These are phyloP conservation scores for Drosophila sp. DNA, from an alignment of 1,140 invertebrate species.

Conservation along the genomic window DNA sequence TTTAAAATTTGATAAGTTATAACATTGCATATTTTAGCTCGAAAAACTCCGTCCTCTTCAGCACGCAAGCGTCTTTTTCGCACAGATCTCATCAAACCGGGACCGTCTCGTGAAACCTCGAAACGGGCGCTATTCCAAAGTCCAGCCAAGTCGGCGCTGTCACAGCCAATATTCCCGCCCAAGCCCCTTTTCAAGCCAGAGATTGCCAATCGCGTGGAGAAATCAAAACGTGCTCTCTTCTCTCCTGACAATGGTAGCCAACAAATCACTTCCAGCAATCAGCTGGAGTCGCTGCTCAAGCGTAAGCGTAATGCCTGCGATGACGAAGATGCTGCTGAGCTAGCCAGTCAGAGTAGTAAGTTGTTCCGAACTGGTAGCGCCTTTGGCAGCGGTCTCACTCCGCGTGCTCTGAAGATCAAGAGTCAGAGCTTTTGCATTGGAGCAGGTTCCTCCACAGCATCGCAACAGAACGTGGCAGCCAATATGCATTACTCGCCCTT, in stretches of 20 bases:
- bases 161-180: conserved; percentile 59
- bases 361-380: conserved; percentile 58
- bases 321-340: conserved; percentile 66
- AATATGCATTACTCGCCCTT: conserved; percentile 7
- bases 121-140: conserved; percentile 88
- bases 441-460: conserved; percentile 76
- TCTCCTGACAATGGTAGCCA: conserved; percentile 69
- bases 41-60: conserved; percentile 85
- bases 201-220: conserved; percentile 81
- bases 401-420: conserved; percentile 80
- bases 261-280: conserved; percentile 34
- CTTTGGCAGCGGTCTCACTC: conserved; percentile 64
- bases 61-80: conserved; percentile 84
- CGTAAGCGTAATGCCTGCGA: conserved; percentile 70
- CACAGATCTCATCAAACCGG: conserved; percentile 73
- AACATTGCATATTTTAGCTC: conserved; percentile 37
- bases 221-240: conserved; percentile 86
- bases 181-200: conserved; percentile 76
- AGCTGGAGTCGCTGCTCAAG: conserved; percentile 71
- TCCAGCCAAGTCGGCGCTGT: conserved; percentile 83
- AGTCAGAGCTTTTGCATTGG: conserved; percentile 84
- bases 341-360: conserved; percentile 75
- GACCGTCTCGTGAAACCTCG: conserved; percentile 81
- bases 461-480: conserved; percentile 10
- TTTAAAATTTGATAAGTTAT: neutral